Conservation (phyloP, 2,113 vertebrate species). For the Chloroceryle aenea region DNA sequence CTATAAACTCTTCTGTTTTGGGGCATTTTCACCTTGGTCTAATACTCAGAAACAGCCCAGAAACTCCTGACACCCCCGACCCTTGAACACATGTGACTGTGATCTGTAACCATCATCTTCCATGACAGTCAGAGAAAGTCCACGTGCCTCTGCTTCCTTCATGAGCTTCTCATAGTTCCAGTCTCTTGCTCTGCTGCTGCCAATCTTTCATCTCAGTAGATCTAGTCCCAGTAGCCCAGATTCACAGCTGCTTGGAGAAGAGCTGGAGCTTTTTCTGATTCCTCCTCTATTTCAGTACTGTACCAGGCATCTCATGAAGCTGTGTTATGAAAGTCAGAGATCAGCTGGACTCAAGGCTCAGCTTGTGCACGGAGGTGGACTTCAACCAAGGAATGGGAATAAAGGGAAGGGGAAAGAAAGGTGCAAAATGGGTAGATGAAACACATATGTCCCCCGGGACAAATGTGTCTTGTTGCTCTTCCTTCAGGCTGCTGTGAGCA, state of each 20-base stretch:
- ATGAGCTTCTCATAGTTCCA: not conserved
- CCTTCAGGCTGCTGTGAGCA: not conserved
- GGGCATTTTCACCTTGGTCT: not conserved
- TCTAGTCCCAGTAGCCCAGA: not conserved
- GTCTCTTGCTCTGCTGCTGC: not conserved
- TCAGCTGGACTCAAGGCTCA: not conserved
- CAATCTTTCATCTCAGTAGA: accelerated
- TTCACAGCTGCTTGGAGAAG: not conserved
- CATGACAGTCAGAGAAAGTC: not conserved
- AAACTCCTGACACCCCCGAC: not conserved
- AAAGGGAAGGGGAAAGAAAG: not conserved
- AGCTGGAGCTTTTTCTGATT: accelerated
- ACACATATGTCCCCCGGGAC: not conserved
- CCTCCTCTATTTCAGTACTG: not conserved
- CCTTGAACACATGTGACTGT: not conserved
- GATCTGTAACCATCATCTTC: not conserved
- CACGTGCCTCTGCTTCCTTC: not conserved
- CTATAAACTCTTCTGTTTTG: not conserved
- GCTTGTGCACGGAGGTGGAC: not conserved
- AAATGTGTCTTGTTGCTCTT: not conserved
- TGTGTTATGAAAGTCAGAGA: not conserved
- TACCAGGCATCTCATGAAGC: not conserved
- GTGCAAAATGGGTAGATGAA: not conserved
- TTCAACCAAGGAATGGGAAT: not conserved
- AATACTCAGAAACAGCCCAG: not conserved